Evolutionary conservation across 2,113 vertebrate genomes (phyloP).

Genomic region (Platichthys flesus): DNA sequence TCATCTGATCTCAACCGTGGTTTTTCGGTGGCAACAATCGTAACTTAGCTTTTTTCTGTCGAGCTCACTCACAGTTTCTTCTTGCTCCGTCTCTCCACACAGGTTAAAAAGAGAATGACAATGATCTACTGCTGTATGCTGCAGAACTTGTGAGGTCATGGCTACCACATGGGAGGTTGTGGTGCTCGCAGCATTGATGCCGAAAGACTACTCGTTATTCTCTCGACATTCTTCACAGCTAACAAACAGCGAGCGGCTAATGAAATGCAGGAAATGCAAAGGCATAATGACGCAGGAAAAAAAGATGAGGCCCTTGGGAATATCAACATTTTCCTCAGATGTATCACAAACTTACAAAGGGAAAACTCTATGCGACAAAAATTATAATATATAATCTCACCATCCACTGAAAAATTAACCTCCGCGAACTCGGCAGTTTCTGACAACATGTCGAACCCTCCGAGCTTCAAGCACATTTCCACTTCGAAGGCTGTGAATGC

Average conservation of each 20-base stretch:
- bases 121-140: not conserved
- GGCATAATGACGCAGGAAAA: not conserved
- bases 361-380: not conserved
- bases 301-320: not conserved
- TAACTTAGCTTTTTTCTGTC: slow-evolving; percentile 12
- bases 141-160: not conserved
- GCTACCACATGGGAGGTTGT: not conserved
- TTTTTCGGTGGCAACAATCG: slow-evolving; percentile 24
- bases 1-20: slow-evolving; percentile 31
- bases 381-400: not conserved
- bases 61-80: not conserved
- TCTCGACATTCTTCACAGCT: not conserved
- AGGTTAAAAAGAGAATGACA: not conserved
- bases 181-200: not conserved
- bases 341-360: not conserved
- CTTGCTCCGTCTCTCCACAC: not conserved
- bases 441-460: too few species aligned
- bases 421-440: not conserved
- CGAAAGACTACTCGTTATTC: not conserved
- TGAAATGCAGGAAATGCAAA: not conserved
- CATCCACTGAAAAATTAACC: not conserved
- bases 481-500: not conserved
- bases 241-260: not conserved
- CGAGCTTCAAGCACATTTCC: not conserved
- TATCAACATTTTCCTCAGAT: not conserved